Evolutionary conservation across 2,113 vertebrate genomes (phyloP).

Genomic region (Malaclemys terrapin): DNA sequence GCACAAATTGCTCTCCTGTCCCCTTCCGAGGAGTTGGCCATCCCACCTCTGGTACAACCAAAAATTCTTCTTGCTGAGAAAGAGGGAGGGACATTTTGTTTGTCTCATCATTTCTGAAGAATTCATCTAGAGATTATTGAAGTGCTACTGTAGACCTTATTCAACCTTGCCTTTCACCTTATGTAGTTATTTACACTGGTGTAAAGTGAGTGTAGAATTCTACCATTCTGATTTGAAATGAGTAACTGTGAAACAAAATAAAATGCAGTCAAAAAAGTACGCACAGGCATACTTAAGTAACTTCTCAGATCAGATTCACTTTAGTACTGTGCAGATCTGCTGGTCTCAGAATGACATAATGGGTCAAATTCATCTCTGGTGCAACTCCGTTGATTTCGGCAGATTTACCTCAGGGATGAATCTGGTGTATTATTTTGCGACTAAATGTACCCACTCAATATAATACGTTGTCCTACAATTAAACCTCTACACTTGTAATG

Average conservation of each 20-base stretch:
- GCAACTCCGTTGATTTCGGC: background rate
- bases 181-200: background rate
- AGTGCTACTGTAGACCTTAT: background rate
- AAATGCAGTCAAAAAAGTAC: background rate
- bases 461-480: background rate
- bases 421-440: background rate
- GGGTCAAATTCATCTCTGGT: background rate
- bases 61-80: background rate
- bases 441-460: background rate
- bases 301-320: background rate
- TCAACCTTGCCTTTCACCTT: background rate
- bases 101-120: background rate
- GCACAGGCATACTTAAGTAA: background rate
- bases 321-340: background rate
- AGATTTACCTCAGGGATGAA: background rate
- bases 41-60: background rate
- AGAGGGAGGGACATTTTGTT: background rate
- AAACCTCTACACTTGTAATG: rapidly evolving
- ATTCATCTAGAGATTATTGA: background rate
- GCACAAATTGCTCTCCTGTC: no score
- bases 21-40: no score
- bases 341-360: background rate
- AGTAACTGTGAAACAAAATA: background rate
- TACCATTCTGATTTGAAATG: background rate
- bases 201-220: background rate